phyloP scores from a whole-genome alignment of 2,888 invertebrate species.

The Noctua fimbriata region DNA sequence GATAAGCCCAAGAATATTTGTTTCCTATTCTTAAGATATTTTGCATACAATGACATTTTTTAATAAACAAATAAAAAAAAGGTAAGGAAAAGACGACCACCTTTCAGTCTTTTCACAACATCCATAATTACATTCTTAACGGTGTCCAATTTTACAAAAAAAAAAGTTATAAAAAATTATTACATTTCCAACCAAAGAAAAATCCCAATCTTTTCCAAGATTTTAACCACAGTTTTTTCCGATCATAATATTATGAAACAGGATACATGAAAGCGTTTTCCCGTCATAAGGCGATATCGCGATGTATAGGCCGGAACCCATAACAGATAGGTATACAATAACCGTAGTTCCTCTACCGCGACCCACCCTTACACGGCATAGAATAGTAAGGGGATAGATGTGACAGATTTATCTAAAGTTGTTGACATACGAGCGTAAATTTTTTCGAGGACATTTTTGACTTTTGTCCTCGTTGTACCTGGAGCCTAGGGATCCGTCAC shows the following conservation, averaged over 20 bases:
- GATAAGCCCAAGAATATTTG: no score
- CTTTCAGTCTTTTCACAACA: neutral
- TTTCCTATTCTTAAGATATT: no score
- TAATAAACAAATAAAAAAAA: no score
- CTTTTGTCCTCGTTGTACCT: no score
- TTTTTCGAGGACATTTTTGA: no score
- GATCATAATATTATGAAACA: conserved; percentile 29
- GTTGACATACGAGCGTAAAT: no score
- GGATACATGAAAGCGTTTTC: conserved; percentile 50
- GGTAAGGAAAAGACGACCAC: neutral
- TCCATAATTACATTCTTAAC: no score
- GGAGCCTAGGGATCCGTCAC: no score
- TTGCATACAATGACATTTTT: no score
- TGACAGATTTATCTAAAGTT: conserved; percentile 6
- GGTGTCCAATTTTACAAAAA: neutral
- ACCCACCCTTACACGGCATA: conserved; percentile 25
- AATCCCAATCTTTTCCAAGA: neutral
- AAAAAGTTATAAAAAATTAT: neutral
- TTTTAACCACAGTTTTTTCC: conserved; percentile 10
- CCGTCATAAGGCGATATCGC: conserved; percentile 67
- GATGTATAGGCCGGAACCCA: conserved; percentile 62
- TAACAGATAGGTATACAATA: conserved; percentile 65
- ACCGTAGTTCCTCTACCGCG: conserved; percentile 46
- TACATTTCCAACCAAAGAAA: neutral
- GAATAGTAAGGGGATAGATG: conserved; percentile 30